These are phyloP conservation scores for Lordiphosa fenestrarum DNA, from an alignment of 2,888 invertebrate genomes.

Conservation along the genomic window DNA sequence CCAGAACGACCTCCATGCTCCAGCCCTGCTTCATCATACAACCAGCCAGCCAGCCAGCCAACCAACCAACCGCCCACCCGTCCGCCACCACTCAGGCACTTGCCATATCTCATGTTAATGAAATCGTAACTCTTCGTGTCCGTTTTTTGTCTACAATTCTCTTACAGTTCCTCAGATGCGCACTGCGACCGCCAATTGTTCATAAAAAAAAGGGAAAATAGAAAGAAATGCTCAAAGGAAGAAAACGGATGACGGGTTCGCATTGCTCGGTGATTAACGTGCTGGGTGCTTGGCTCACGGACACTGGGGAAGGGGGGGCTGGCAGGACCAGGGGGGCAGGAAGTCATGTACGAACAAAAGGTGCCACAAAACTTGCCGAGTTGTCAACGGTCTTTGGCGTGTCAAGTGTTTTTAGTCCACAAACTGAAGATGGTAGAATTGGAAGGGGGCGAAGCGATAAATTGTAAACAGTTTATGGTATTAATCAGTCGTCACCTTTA, in stretches of 20 bases:
- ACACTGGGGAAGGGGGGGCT: slow-evolving; percentile 22
- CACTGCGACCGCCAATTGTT: slow-evolving; percentile 13
- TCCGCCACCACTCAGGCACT: slow-evolving; percentile 45
- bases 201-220: slow-evolving; percentile 3
- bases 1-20: slow-evolving; percentile 7
- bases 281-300: slow-evolving; percentile 31
- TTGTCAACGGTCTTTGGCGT: slow-evolving; percentile 16
- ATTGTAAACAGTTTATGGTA: too few species aligned
- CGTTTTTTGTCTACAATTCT: slow-evolving; percentile 48
- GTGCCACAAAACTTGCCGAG: slow-evolving; percentile 10
- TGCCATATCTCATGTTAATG: slow-evolving; percentile 75
- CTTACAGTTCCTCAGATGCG: slow-evolving; percentile 17
- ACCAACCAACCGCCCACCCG: background rate
- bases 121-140: slow-evolving; percentile 74
- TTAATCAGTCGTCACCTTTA: too few species aligned
- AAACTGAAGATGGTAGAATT: background rate
- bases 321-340: background rate
- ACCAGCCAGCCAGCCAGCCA: slow-evolving; percentile 10
- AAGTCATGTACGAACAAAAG: slow-evolving; percentile 16
- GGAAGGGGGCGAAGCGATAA: background rate
- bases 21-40: slow-evolving; percentile 1
- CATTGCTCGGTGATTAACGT: slow-evolving; percentile 40
- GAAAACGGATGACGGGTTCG: slow-evolving; percentile 35
- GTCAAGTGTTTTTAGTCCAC: slow-evolving; percentile 1
- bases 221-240: slow-evolving; percentile 14